These are phyloP conservation scores for Kryphioiulus occultus DNA, from an alignment of 2,888 invertebrate genomes.

Conservation along the genomic window DNA sequence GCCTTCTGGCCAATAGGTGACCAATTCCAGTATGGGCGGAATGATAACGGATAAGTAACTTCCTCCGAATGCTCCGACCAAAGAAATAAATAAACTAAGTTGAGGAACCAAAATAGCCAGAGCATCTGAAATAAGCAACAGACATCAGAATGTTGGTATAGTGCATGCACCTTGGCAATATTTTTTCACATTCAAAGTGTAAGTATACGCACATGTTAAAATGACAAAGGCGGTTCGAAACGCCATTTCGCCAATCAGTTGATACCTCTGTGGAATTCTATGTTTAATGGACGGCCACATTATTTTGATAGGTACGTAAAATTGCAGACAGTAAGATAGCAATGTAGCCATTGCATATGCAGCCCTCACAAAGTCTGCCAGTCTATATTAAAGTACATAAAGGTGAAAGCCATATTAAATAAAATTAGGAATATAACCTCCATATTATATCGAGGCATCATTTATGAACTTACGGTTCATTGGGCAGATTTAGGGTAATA, in stretches of 20 bases:
- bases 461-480: conserved; percentile 57
- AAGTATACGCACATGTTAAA: conserved; percentile 47
- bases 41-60: conserved; percentile 86
- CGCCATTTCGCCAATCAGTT: conserved; percentile 13
- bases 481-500: conserved; percentile 66
- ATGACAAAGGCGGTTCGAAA: conserved; percentile 44
- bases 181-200: no score
- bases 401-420: background rate
- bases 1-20: conserved; percentile 81
- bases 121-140: conserved; percentile 67
- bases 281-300: conserved; percentile 77
- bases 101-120: conserved; percentile 85
- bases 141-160: background rate
- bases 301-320: conserved; percentile 92
- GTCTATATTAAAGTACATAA: conserved; percentile 68
- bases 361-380: conserved; percentile 81
- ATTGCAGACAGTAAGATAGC: conserved; percentile 90
- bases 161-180: background rate
- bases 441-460: background rate
- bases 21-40: conserved; percentile 84
- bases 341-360: conserved; percentile 89
- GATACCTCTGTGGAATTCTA: conserved; percentile 51
- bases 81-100: conserved; percentile 83
- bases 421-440: background rate
- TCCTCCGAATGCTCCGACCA: conserved; percentile 88